Percentiles rank a stretch among this genome's conserved stretches.
Evolutionary conservation across 2,797 vertebrate genomes (phyloP).

Genomic region (Microchirus variegatus): DNA sequence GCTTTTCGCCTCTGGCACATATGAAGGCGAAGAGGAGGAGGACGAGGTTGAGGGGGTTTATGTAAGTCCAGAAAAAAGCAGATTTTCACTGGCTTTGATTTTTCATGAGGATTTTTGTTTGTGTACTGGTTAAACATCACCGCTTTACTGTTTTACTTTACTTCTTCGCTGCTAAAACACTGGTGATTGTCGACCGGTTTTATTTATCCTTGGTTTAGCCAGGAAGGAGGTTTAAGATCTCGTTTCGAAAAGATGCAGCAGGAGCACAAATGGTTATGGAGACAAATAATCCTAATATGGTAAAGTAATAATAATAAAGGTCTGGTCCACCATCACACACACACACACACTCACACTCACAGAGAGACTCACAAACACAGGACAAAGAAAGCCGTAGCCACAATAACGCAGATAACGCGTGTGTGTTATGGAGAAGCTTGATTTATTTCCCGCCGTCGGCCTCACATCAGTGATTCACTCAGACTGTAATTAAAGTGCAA

Average conservation of each 20-base stretch:
- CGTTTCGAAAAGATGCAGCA: too few relatives aligned
- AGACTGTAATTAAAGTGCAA: slow-evolving; percentile 73
- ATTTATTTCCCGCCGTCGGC: slow-evolving; percentile 46
- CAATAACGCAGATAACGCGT: slow-evolving; percentile 37
- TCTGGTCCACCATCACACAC: too few relatives aligned
- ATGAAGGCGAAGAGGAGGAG: slow-evolving; percentile 40
- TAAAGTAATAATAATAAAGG: too few relatives aligned
- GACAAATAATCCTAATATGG: too few relatives aligned
- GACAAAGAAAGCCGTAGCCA: slow-evolving; percentile 12
- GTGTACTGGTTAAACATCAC: slow-evolving; percentile 37
- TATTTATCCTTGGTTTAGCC: too few relatives aligned
- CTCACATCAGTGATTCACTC: slow-evolving; percentile 52
- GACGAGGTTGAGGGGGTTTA: not conserved
- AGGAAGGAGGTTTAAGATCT: too few relatives aligned
- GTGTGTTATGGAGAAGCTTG: slow-evolving; percentile 37
- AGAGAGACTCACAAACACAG: too few relatives aligned
- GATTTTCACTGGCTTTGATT: slow-evolving; percentile 65
- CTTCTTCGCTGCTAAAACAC: slow-evolving; percentile 53
- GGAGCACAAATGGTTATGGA: too few relatives aligned
- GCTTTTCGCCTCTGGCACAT: slow-evolving; percentile 42
- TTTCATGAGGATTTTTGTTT: slow-evolving; percentile 38
- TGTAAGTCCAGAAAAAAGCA: slow-evolving; percentile 68
- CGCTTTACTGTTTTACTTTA: too few relatives aligned
- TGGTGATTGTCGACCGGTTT: slow-evolving; percentile 8
- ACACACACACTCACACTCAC: too few relatives aligned